Conservation (phyloP, 1,140 invertebrate species). For the Dolichoris vasculosae region DNA sequence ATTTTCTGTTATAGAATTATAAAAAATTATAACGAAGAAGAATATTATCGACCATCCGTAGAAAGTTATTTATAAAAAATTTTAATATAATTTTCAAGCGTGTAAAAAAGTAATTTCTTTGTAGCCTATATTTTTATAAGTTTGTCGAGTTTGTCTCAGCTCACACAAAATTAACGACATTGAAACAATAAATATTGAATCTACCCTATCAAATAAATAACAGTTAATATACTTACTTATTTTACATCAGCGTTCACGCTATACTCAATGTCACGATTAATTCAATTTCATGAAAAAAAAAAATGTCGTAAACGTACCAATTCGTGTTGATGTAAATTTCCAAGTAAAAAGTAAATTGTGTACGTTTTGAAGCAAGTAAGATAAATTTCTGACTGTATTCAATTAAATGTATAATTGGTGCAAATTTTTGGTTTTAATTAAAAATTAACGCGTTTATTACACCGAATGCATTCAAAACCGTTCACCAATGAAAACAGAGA, state of each 20-base stretch:
- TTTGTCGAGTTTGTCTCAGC: no score
- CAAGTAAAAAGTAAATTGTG: constrained; percentile 5
- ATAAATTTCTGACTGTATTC: not conserved
- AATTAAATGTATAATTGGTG: not conserved
- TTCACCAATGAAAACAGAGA: not conserved
- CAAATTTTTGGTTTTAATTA: not conserved
- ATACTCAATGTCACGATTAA: not conserved
- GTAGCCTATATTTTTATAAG: no score
- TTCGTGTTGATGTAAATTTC: not conserved
- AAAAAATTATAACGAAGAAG: not conserved
- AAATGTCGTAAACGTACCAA: not conserved
- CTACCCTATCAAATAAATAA: not conserved
- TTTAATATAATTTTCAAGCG: not conserved
- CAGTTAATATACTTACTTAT: not conserved
- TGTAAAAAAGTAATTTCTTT: not conserved
- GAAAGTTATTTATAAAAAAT: not conserved
- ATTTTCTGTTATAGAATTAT: not conserved
- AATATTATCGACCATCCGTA: not conserved
- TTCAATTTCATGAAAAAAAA: not conserved
- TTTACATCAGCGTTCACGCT: not conserved
- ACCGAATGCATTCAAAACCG: not conserved
- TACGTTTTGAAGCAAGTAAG: constrained; percentile 26
- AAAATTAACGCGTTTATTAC: constrained; percentile 6
- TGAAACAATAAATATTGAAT: no score
- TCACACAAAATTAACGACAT: no score